phyloP scores from a whole-genome alignment of 2,113 vertebrate species.

The Bubo scandiacus region DNA sequence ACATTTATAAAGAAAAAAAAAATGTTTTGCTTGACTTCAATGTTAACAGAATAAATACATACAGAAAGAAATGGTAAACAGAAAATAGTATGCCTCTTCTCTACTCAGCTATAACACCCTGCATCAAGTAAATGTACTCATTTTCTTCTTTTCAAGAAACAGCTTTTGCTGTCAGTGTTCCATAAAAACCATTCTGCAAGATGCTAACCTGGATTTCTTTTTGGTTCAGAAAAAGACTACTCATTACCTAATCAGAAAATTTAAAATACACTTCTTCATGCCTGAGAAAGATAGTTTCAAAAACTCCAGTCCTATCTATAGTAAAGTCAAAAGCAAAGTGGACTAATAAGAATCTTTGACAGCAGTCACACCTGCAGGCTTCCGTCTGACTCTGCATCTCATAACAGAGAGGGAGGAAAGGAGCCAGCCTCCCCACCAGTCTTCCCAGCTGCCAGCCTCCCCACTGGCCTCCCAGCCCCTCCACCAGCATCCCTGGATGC shows the following conservation, averaged over 20 bases:
- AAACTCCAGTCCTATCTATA: background rate
- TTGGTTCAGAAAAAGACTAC: slow-evolving; percentile 13
- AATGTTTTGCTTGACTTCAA: background rate
- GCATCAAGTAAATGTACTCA: slow-evolving; percentile 27
- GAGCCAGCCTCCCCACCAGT: background rate
- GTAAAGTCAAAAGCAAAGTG: background rate
- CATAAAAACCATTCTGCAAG: slow-evolving; percentile 16
- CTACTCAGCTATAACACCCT: background rate
- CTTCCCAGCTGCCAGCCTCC: background rate
- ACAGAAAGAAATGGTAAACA: slow-evolving; percentile 19
- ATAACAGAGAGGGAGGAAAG: background rate
- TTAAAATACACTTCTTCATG: background rate
- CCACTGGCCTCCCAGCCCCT: no score
- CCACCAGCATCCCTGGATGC: background rate
- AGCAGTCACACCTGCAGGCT: background rate
- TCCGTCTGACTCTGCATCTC: background rate
- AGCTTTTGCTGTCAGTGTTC: slow-evolving; percentile 32
- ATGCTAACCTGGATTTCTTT: slow-evolving; percentile 36
- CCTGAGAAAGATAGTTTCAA: background rate
- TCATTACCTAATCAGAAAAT: slow-evolving; percentile 39
- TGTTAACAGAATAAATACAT: slow-evolving; percentile 24
- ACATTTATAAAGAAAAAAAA: background rate
- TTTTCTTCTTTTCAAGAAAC: slow-evolving; percentile 48
- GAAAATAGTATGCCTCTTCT: slow-evolving; percentile 25
- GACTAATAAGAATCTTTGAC: background rate